Conservation (phyloP, 2,113 vertebrate genomes). For the Microtus pennsylvanicus region DNA sequence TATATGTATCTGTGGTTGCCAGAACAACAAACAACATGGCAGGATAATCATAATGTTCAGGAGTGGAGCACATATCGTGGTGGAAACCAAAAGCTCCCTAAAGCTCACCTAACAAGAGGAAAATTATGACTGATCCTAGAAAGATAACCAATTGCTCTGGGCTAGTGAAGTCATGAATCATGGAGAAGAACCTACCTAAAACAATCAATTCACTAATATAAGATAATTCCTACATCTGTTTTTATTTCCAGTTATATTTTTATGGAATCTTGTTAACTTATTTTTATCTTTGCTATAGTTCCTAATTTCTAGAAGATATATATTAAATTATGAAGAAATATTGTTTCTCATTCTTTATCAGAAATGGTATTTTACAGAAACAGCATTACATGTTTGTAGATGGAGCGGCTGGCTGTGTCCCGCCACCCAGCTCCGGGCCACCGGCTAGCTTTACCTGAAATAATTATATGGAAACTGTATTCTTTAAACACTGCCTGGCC, state of each 20-base stretch:
- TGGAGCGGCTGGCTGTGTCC: too few relatives aligned
- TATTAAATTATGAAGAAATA: neutral
- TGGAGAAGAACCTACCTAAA: neutral
- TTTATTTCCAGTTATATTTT: neutral
- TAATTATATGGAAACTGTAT: too few relatives aligned
- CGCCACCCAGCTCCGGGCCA: too few relatives aligned
- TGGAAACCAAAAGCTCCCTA: neutral
- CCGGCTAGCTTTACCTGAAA: too few relatives aligned
- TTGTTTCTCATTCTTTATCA: neutral
- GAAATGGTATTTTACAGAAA: neutral
- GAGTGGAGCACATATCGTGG: neutral
- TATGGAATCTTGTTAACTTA: neutral
- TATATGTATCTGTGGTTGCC: neutral
- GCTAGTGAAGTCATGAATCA: neutral
- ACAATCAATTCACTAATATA: neutral
- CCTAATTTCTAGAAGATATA: neutral
- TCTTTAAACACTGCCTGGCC: too few relatives aligned
- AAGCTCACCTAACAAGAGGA: too few relatives aligned
- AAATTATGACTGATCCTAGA: neutral
- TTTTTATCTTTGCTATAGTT: neutral
- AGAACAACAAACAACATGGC: neutral
- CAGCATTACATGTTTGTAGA: neutral
- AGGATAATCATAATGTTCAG: neutral
- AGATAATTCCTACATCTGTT: neutral
- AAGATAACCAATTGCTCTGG: neutral